A percentile compares a stretch with the other conserved stretches of the same genome.
Evolutionary conservation across 2,113 vertebrate genomes (phyloP).

Genomic region (Daubentonia madagascariensis): DNA sequence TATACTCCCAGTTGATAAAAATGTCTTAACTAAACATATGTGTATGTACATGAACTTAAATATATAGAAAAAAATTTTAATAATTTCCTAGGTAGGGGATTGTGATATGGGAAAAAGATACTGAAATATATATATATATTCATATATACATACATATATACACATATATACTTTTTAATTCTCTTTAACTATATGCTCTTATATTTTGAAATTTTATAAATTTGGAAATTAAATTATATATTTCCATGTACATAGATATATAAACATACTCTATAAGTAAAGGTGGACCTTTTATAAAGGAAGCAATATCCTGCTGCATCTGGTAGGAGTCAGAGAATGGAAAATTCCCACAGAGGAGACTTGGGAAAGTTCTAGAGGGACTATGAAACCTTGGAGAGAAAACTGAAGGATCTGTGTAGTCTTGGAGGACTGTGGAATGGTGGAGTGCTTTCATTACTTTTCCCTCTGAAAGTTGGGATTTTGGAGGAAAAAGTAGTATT

Average conservation of each 20-base stretch:
- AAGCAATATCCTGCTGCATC: not conserved
- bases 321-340: not conserved
- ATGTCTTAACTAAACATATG: not conserved
- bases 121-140: not conserved
- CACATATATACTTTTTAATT: not conserved
- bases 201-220: not conserved
- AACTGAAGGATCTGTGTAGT: not conserved
- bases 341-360: not conserved
- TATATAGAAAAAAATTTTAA: not conserved
- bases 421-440: not conserved
- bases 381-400: not conserved
- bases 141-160: not conserved
- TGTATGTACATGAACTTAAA: not conserved
- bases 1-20: not conserved
- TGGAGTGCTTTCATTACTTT: not conserved
- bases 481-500: not conserved
- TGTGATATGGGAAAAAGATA: not conserved
- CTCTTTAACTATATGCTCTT: not conserved
- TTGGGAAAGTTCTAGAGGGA: not conserved
- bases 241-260: not conserved
- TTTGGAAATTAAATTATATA: not conserved
- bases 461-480: not conserved
- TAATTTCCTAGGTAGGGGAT: not conserved
- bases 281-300: not conserved
- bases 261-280: not conserved